phyloP scores from a whole-genome alignment of 2,797 vertebrate genomes.

The Malurus splendens region DNA sequence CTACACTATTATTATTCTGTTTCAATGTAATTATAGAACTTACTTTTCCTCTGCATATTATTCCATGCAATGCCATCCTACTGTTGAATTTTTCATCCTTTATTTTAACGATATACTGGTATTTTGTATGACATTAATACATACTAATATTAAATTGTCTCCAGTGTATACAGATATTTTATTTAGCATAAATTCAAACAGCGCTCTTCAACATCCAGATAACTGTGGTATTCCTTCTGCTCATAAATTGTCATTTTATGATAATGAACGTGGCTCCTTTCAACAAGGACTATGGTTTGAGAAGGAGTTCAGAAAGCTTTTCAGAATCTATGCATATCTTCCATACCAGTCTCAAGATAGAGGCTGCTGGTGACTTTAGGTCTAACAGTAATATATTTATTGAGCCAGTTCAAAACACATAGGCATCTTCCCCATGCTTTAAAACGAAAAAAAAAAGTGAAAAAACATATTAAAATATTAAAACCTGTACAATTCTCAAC shows the following conservation, averaged over 20 bases:
- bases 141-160: neutral
- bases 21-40: neutral
- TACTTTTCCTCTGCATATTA: neutral
- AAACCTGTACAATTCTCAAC: neutral
- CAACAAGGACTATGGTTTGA: neutral
- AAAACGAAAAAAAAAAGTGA: neutral
- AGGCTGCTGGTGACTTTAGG: neutral
- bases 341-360: neutral
- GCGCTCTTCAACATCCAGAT: neutral
- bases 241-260: neutral
- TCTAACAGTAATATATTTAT: neutral
- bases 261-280: neutral
- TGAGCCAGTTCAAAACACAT: neutral
- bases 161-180: neutral
- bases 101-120: neutral
- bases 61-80: neutral
- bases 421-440: neutral
- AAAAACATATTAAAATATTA: neutral
- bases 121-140: neutral
- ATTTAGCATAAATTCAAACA: neutral
- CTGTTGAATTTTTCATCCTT: neutral
- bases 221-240: neutral
- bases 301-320: neutral
- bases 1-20: neutral
- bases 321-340: neutral